Conservation (phyloP, 2,797 vertebrate genomes). For the Atherinosoma microstoma region DNA sequence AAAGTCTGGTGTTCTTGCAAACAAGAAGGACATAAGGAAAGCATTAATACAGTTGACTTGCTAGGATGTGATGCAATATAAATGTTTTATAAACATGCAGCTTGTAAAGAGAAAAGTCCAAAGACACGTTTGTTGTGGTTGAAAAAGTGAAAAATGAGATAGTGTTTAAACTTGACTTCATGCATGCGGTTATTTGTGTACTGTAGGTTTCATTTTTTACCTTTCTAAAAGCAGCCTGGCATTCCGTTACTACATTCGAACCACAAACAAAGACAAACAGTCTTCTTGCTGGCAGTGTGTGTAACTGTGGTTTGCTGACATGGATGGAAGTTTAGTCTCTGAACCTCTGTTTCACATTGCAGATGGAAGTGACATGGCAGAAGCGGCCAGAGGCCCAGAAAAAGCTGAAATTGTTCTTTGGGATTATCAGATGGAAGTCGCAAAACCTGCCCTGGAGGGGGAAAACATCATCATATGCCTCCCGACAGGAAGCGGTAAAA, state of each 20-base stretch:
- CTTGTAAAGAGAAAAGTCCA: background rate
- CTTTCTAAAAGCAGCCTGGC: conserved; percentile 39
- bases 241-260: conserved; percentile 14
- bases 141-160: background rate
- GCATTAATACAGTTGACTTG: conserved; percentile 2
- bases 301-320: conserved; percentile 61
- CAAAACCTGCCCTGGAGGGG: conserved; percentile 90
- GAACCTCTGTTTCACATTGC: conserved; percentile 57
- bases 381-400: conserved; percentile 49
- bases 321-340: conserved; percentile 24
- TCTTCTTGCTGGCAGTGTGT: conserved; percentile 26
- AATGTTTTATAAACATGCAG: background rate
- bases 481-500: conserved; percentile 97
- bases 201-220: background rate
- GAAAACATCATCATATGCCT: conserved; percentile 96
- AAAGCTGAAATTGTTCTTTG: conserved; percentile 86
- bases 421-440: conserved; percentile 94
- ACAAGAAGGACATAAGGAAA: conserved; percentile 17
- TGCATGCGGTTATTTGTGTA: background rate
- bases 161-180: background rate
- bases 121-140: background rate
- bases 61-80: conserved; percentile 8
- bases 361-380: conserved; percentile 73
- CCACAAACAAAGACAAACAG: conserved; percentile 40
- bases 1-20: conserved; percentile 28